Base-by-base conservation (phyloP, 2,113 vertebrate species). In the Menidia beryllina region DNA sequence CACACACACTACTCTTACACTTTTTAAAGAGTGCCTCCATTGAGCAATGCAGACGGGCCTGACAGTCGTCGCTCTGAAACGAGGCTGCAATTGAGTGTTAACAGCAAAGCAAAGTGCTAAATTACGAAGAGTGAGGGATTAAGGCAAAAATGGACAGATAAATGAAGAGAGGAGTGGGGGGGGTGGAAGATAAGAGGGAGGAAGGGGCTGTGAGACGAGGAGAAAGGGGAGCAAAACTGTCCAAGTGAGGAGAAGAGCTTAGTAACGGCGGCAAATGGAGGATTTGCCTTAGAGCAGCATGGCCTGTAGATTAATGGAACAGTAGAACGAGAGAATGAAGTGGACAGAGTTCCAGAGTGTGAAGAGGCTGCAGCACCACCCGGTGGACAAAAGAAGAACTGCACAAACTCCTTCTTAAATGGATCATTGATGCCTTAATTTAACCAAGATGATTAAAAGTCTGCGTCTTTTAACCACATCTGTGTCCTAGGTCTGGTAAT, bases 61-160 rank as follows among this genome's bases (percentile, higher is more conserved):
- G 83, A 86, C 77, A 77, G 80, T 81, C 77, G 69, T 60, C 53
- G 25, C 81, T 88, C 78, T 83, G 58, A 89, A 89, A 89, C 60
- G 79, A 89, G 57, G 55, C 86, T 84, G 81, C 88, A 87, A 89
- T 81, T 86, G 89, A 84, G 82, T 79, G 74, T 86, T 84, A 82
- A 87, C 85, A 85, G 75, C 69, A 8, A n/a, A 75, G 81, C 34
- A 7, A 81, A 84, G 82, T 80, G 83, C 75, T 76, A 90, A 90
- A 88, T 89, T 83, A 89, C 83, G 86, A 77, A 72, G 88, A 85
- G 83, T 72, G 82, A 73, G 20, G 90, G 77, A 85, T 89, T 88
- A 91, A 82, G 47, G 57, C 45, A 60, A 77, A 82, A 81, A 82
- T n/a, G 43, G 76, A 85, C 83, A 84, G 89, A 91, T 88, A 86